phyloP scores from a whole-genome alignment of 2,113 vertebrate species.

The Ciconia boyciana region DNA sequence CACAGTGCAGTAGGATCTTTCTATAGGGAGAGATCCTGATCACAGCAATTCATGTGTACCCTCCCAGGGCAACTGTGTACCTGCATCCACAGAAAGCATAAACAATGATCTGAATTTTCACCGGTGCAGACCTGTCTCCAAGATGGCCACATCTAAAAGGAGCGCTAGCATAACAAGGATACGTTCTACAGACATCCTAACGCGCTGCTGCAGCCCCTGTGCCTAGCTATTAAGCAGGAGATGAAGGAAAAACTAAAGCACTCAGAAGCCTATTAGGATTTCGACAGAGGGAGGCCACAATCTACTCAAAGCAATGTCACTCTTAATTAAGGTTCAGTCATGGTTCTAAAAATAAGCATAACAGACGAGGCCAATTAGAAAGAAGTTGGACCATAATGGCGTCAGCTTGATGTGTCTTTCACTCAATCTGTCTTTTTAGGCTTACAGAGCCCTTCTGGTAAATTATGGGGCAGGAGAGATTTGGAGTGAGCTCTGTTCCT shows the following conservation, averaged over 20 bases:
- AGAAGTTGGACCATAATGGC: neutral
- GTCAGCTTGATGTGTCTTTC: neutral
- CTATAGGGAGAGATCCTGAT: neutral
- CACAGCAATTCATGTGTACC: neutral
- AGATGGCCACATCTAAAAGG: neutral
- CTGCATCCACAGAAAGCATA: neutral
- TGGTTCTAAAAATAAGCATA: conserved; percentile 54
- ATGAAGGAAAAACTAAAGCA: conserved; percentile 48
- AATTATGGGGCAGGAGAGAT: neutral
- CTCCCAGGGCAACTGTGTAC: neutral
- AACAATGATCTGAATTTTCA: neutral
- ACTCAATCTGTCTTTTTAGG: neutral
- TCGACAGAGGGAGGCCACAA: neutral
- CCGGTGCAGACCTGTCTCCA: accelerated
- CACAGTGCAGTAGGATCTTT: neutral
- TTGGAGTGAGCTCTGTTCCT: neutral
- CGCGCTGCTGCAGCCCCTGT: accelerated
- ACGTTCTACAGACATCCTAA: neutral
- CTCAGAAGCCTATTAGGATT: conserved; percentile 59
- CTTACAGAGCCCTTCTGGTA: neutral
- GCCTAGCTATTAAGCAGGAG: conserved; percentile 10
- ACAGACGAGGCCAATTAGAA: conserved; percentile 28
- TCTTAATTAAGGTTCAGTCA: conserved; percentile 52
- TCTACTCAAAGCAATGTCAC: conserved; percentile 22
- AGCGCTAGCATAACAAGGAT: accelerated